Percentiles rank a stretch among this genome's conserved stretches.
Conservation (phyloP, 1,140 invertebrate genomes). For the Polypedilum vanderplanki region DNA sequence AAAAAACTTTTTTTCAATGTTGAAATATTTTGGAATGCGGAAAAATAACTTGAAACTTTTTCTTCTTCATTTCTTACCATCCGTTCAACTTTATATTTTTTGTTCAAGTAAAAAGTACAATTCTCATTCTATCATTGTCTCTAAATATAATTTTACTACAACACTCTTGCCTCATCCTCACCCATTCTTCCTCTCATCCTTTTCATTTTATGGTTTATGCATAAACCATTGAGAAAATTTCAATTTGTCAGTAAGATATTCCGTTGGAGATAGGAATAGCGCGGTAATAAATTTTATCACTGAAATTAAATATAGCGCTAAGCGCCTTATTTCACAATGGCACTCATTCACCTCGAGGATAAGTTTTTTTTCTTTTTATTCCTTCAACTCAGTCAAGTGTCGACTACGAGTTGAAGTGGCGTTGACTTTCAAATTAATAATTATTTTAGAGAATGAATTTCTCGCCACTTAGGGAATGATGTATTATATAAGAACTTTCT, state of each 20-base stretch:
- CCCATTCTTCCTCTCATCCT: neutral
- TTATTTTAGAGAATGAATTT: conserved; percentile 24
- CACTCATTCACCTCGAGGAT: conserved; percentile 21
- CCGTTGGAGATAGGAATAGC: neutral
- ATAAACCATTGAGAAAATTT: conserved; percentile 27
- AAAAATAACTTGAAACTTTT: too few relatives aligned
- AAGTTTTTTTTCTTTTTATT: neutral
- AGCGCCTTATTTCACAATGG: conserved; percentile 14
- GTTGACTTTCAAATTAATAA: conserved; percentile 26
- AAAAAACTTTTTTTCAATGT: too few relatives aligned
- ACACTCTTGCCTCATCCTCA: neutral
- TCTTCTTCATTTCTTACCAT: too few relatives aligned
- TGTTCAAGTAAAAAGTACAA: too few relatives aligned
- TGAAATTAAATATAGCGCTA: neutral
- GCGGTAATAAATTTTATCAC: conserved; percentile 24
- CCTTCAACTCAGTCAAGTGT: neutral
- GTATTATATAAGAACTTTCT: neutral
- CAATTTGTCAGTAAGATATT: conserved; percentile 25
- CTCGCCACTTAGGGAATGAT: neutral
- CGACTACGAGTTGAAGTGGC: neutral
- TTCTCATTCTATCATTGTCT: too few relatives aligned
- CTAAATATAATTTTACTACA: too few relatives aligned
- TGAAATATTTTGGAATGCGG: too few relatives aligned
- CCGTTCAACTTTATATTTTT: too few relatives aligned
- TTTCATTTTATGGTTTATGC: conserved; percentile 10